These are phyloP conservation scores for Ooceraea biroi DNA, from an alignment of 1,140 invertebrate genomes.

Conservation along the genomic window DNA sequence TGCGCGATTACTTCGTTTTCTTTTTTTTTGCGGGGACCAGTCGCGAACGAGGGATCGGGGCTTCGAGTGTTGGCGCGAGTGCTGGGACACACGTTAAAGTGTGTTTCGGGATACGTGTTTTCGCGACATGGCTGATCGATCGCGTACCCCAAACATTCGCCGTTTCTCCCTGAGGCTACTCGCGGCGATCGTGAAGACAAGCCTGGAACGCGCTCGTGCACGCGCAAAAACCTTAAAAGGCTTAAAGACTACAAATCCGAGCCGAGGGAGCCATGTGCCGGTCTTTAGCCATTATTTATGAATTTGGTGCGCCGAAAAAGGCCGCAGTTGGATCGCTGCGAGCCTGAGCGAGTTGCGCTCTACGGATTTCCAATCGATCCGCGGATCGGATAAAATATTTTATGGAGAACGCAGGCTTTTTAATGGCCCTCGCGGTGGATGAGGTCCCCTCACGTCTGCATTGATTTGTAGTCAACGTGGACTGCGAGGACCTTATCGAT, in stretches of 20 bases:
- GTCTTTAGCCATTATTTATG: constrained; percentile 83
- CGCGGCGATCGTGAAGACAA: constrained; percentile 65
- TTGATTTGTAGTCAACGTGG: constrained; percentile 72
- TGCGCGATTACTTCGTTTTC: not conserved
- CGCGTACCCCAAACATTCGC: constrained; percentile 36
- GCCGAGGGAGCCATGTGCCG: constrained; percentile 64
- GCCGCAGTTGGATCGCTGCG: constrained; percentile 61
- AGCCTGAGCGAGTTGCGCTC: constrained; percentile 31
- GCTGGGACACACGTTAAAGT: constrained; percentile 44
- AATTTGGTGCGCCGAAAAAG: constrained; percentile 80
- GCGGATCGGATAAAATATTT: constrained; percentile 79
- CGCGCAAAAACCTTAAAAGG: constrained; percentile 81
- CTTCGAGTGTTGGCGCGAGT: constrained; percentile 11
- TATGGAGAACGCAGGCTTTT: constrained; percentile 73
- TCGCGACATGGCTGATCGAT: constrained; percentile 62
- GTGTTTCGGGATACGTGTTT: constrained; percentile 60
- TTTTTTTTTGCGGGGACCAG: not conserved
- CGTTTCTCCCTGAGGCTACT: constrained; percentile 19
- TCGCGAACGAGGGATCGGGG: not conserved
- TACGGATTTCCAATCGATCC: constrained; percentile 79
- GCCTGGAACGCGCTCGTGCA: constrained; percentile 38
- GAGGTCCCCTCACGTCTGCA: constrained; percentile 57
- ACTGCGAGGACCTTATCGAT: constrained; percentile 73
- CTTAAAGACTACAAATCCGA: constrained; percentile 82
- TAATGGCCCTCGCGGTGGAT: constrained; percentile 71